Base-by-base conservation (phyloP, 1,140 invertebrate species). In the Procambarus clarkii region DNA sequence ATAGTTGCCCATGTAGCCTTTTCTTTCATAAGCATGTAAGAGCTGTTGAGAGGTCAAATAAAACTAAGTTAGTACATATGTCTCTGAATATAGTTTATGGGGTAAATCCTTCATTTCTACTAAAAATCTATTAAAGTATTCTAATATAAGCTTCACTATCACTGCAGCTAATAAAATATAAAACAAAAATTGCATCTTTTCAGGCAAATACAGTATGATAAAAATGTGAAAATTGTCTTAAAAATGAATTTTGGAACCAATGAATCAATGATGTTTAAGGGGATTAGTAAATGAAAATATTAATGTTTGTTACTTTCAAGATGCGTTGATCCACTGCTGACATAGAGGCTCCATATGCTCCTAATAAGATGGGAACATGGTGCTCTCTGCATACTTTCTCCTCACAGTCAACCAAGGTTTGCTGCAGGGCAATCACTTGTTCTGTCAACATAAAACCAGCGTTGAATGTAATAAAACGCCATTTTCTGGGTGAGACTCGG, bases 301-400 rank as follows among this genome's bases (percentile, higher is more conserved):
- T 34, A 5, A 74, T 34, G 69, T 5, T 74, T 74, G 34, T 9
- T 78, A 92, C 91, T 81, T 84, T 92, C 24, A 92, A 60, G 13
- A 92, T 92, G 9, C 60, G 58, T 60, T 92, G 91, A 34, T 92
- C 91, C 21, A 87, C 69, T 60, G 78, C 5, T 34, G 91, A 92
- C 86, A 85, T 92, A 15, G 86, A 88, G 24, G 91, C 91, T 18
- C 71, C 86, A 71, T 92, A 92, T 18, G 91, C 86, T 34, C 91
- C 86, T 48, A 92, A 58, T 18, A 92, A 60, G 13, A 92, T 84
- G 18, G 91, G 86, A 69, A 92, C 60, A 80, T 92, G 91, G 11
- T 46, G 48, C 54, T 92, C 91, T 58, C 84, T 44, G 69, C 91
- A 92, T 3, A 92, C 86, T 15, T 15, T 45, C 24, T 18, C 15